Evolutionary conservation across 2,888 invertebrate genomes (phyloP).

Genomic region (Idaea dimidiata): DNA sequence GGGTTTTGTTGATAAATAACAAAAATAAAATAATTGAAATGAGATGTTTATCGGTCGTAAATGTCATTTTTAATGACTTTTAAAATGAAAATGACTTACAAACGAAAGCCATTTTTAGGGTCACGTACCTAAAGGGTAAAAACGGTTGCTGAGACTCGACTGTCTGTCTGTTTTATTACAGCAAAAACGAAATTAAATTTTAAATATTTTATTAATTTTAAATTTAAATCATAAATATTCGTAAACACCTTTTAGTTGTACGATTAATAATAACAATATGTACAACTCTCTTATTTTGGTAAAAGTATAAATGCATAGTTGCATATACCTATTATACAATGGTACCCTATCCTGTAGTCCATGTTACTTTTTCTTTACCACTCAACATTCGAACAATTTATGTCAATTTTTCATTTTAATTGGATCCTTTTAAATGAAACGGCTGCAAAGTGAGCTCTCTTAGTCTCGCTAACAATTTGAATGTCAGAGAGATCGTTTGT

Average conservation of each 20-base stretch:
- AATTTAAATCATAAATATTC: no score
- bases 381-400: background rate
- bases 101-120: background rate
- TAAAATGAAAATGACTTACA: no score
- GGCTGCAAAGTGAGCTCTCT: slow-evolving; percentile 35
- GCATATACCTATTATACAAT: no score
- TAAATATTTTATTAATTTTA: no score
- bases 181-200: no score
- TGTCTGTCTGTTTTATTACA: no score
- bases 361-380: background rate
- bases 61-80: background rate
- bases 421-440: slow-evolving; percentile 44
- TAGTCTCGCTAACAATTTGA: slow-evolving; percentile 22
- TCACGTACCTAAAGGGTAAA: no score
- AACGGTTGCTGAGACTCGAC: no score
- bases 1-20: slow-evolving; percentile 25
- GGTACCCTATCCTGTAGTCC: background rate
- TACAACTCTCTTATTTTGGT: background rate
- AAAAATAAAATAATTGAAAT: background rate
- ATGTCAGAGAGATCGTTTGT: slow-evolving; percentile 12
- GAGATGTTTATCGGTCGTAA: slow-evolving; percentile 5
- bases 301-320: no score
- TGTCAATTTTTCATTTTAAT: slow-evolving; percentile 35
- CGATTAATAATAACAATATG: background rate
- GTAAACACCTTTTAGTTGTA: no score